Evolutionary conservation across 2,797 vertebrate genomes (phyloP), one percentile per base, ranked within the genome.

Genomic region (Notolepis coatsorum): DNA sequence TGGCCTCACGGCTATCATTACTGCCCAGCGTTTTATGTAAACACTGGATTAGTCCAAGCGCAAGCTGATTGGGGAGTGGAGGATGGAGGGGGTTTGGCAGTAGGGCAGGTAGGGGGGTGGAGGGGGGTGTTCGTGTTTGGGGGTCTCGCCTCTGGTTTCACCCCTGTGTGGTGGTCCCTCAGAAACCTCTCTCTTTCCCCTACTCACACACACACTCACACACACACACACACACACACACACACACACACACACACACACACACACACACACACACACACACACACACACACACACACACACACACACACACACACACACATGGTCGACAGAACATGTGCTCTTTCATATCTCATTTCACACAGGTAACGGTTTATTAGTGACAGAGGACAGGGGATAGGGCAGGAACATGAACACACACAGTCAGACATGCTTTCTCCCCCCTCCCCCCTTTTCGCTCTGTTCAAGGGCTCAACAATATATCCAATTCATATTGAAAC

Each of bases 1-100:
- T 64, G 80, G 84, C 88, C 84, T 88, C 84, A 84, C 85, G 79
- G 86, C 84, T 91, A 89, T 91, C 87, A 88, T 91, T 89, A 89
- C 80, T 83, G 71, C 65, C 75, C 81, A 75, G 78, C 55, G 33
- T 81, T 84, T 82, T 77, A 75, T 86, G 82, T 90, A 90, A 90
- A 91, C 85, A 90, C 57, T 71, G 80, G 81, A 87, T 88, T 88
- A 89, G 77, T 66, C 62, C 69, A 71, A 37, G 77, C 38, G 3
- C 75, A 49, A 77, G 75, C 69, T 84, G 88, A 87, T 83, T 86
- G 78, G 73, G 78, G 77, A 77, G 79, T 23, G 81, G 67, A 61
- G 51, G 70, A 65, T 58, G 65, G 61, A 51, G 62, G 61, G 69
- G 63, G 73, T 3, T 6, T 4, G 12, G 65, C 59, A 73, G 45